phyloP scores from a whole-genome alignment of 2,113 vertebrate species.

The Haliaeetus leucogaster region DNA sequence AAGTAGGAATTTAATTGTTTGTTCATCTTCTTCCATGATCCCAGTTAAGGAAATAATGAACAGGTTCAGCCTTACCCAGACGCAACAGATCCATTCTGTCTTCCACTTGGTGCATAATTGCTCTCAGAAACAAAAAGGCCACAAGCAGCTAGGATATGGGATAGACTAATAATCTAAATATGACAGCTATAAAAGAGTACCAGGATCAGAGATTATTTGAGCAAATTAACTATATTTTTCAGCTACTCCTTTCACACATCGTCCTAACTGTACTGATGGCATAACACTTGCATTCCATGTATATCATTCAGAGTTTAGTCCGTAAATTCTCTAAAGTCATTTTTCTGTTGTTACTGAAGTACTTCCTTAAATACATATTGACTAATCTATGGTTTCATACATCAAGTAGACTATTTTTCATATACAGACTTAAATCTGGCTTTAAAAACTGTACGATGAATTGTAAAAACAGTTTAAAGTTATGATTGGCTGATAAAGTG shows the following conservation, averaged over 20 bases:
- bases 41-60: background rate
- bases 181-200: background rate
- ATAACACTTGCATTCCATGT: background rate
- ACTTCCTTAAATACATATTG: constrained; percentile 46
- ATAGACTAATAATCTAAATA: background rate
- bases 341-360: constrained; percentile 52
- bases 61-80: background rate
- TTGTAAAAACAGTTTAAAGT: constrained; percentile 74
- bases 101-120: background rate
- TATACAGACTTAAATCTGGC: constrained; percentile 66
- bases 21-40: background rate
- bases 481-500: constrained; percentile 72
- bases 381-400: constrained; percentile 64
- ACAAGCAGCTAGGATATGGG: background rate
- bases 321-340: background rate
- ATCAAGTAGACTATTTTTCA: constrained; percentile 68
- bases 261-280: background rate
- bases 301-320: background rate
- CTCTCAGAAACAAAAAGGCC: background rate
- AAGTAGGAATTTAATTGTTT: background rate
- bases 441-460: constrained; percentile 71
- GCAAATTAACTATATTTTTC: background rate
- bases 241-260: background rate
- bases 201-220: background rate
- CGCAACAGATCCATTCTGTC: background rate